These are phyloP conservation scores for Lepidurus couesii DNA, from an alignment of 1,140 invertebrate species.

Conservation along the genomic window DNA sequence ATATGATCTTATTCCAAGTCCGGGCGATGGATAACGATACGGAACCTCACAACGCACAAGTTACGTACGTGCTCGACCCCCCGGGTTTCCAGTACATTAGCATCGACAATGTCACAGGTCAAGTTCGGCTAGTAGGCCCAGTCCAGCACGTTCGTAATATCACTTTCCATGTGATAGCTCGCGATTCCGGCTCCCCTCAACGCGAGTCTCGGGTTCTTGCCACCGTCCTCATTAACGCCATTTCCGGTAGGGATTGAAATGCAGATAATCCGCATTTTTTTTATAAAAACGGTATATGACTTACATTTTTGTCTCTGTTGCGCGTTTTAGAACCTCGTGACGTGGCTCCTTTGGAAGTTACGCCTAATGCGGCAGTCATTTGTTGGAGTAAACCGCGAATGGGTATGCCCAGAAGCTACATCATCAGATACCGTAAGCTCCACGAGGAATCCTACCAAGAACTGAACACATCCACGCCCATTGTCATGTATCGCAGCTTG, in stretches of 20 bases:
- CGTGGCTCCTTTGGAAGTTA: conserved; percentile 24
- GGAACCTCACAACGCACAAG: not conserved
- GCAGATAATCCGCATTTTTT: not conserved
- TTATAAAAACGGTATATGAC: not conserved
- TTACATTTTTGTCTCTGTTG: not conserved
- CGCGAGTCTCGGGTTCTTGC: conserved; percentile 19
- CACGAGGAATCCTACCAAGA: not conserved
- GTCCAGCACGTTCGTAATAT: conserved; percentile 20
- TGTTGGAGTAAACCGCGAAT: conserved; percentile 29
- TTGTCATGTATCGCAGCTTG: conserved; percentile 13
- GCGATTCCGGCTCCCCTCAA: conserved; percentile 22
- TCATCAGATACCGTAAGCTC: conserved; percentile 12
- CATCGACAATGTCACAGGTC: not conserved
- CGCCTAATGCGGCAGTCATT: conserved; percentile 27
- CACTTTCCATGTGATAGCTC: conserved; percentile 25
- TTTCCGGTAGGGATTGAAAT: conserved; percentile 26
- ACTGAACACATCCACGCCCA: not conserved
- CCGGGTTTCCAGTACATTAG: conserved; percentile 14
- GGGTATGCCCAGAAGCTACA: conserved; percentile 16
- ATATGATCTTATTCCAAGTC: not conserved
- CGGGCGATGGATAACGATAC: conserved; percentile 29
- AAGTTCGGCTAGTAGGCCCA: conserved; percentile 4
- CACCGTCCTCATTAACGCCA: conserved; percentile 3
- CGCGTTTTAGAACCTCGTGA: conserved; percentile 26
- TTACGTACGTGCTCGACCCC: conserved; percentile 15